phyloP scores from a whole-genome alignment of 2,888 invertebrate species.

The Drosophila parthenogenetica region DNA sequence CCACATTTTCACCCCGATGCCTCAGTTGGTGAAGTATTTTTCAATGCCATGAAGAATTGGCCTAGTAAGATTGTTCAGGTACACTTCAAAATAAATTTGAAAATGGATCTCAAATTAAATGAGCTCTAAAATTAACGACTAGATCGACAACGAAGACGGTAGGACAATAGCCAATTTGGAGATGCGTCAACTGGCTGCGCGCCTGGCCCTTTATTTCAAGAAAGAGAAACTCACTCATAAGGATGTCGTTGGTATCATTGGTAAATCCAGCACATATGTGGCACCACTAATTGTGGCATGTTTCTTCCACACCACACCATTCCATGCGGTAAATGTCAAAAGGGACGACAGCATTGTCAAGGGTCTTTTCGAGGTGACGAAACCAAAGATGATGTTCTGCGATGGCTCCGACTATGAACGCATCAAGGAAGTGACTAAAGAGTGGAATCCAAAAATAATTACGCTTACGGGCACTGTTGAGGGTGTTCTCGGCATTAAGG shows the following conservation, averaged over 20 bases:
- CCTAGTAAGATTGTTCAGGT: conserved; percentile 57
- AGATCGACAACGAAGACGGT: conserved; percentile 58
- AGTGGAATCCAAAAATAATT: conserved; percentile 52
- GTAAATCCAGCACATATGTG: conserved; percentile 41
- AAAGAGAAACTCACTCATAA: conserved; percentile 53
- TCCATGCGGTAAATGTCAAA: conserved; percentile 57
- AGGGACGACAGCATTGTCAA: conserved; percentile 37
- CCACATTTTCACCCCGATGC: conserved; percentile 30
- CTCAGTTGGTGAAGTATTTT: conserved; percentile 43
- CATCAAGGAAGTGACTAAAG: conserved; percentile 55
- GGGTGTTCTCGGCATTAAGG: conserved; percentile 48
- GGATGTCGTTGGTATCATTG: conserved; percentile 52
- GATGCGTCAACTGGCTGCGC: conserved; percentile 34
- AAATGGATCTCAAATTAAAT: background rate
- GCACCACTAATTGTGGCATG: conserved; percentile 41
- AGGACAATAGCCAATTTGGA: conserved; percentile 38
- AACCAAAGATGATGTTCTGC: conserved; percentile 74
- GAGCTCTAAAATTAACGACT: conserved; percentile 4
- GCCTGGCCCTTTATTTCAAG: conserved; percentile 49
- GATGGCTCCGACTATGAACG: conserved; percentile 56
- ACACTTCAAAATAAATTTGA: conserved; percentile 1
- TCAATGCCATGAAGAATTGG: conserved; percentile 30
- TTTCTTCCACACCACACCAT: conserved; percentile 54
- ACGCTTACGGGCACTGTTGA: conserved; percentile 49
- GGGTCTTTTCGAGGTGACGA: conserved; percentile 52